Percentiles rank a stretch among this genome's conserved stretches.
Conservation (phyloP, 2,797 vertebrate species). For the Halcyon leucocephala region DNA sequence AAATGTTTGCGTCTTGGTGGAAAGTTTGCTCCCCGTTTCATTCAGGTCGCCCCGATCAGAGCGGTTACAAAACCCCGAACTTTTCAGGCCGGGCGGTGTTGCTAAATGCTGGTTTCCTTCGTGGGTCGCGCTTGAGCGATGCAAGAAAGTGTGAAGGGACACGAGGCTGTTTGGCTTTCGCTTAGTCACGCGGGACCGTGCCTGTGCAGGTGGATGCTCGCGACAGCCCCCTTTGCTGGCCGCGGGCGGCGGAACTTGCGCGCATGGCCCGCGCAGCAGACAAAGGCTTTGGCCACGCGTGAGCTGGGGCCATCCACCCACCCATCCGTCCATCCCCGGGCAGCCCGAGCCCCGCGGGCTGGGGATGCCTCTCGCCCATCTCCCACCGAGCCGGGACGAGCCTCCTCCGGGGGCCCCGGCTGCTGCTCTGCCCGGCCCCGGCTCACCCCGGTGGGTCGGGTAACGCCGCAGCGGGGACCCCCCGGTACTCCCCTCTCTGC, state of each 20-base stretch:
- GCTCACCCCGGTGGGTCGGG: not conserved
- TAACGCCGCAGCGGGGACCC: not conserved
- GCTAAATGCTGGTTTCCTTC: not conserved
- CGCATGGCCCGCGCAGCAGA: not conserved
- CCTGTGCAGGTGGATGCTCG: not conserved
- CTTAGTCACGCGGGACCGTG: not conserved
- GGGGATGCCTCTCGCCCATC: not conserved
- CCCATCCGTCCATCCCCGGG: too few relatives aligned
- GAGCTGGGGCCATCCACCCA: not conserved
- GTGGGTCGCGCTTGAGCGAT: not conserved
- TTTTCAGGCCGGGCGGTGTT: not conserved
- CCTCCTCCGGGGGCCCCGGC: too few relatives aligned
- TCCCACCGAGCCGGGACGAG: not conserved
- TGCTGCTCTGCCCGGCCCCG: not conserved
- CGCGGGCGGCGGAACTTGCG: not conserved
- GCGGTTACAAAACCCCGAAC: not conserved
- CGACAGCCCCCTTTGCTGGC: not conserved
- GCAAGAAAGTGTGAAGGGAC: not conserved
- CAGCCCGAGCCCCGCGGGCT: not conserved
- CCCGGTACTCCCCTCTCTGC: not conserved
- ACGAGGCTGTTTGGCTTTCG: rapidly evolving
- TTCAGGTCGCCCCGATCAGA: not conserved
- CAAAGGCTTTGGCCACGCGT: not conserved
- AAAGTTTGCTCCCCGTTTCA: conserved; percentile 6
- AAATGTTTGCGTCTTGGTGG: not conserved